Conservation (phyloP, 2,797 vertebrate species). For the Falco berigora region DNA sequence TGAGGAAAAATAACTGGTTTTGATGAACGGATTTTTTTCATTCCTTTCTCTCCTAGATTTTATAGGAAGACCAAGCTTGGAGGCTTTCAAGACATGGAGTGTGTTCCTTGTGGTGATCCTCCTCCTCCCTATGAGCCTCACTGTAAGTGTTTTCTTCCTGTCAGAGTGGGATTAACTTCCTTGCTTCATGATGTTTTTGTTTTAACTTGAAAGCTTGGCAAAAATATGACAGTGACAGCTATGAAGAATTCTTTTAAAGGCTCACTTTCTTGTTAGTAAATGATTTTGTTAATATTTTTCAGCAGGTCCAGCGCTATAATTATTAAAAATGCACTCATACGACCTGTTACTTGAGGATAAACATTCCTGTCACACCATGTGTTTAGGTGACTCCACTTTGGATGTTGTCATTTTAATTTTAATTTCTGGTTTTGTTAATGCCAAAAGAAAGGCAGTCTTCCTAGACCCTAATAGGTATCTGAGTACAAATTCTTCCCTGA, state of each 20-base stretch:
- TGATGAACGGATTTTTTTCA: neutral
- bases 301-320: neutral
- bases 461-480: neutral
- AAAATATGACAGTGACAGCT: neutral
- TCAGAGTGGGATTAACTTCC: neutral
- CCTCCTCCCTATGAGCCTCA: constrained; percentile 94
- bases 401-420: neutral
- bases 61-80: constrained; percentile 96
- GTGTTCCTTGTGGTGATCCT: constrained; percentile 92
- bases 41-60: constrained; percentile 78
- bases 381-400: neutral
- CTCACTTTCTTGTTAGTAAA: neutral
- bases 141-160: constrained; percentile 79
- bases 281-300: neutral
- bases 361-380: neutral
- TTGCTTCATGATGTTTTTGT: neutral
- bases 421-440: neutral
- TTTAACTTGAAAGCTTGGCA: neutral
- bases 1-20: neutral
- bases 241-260: neutral
- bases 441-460: neutral
- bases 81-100: constrained; percentile 98
- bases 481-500: neutral
- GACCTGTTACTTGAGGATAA: neutral
- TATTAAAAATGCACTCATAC: neutral